Percentiles rank a stretch among this genome's conserved stretches.
Evolutionary conservation across 2,888 invertebrate species (phyloP).

Genomic region (Deilephila elpenor): DNA sequence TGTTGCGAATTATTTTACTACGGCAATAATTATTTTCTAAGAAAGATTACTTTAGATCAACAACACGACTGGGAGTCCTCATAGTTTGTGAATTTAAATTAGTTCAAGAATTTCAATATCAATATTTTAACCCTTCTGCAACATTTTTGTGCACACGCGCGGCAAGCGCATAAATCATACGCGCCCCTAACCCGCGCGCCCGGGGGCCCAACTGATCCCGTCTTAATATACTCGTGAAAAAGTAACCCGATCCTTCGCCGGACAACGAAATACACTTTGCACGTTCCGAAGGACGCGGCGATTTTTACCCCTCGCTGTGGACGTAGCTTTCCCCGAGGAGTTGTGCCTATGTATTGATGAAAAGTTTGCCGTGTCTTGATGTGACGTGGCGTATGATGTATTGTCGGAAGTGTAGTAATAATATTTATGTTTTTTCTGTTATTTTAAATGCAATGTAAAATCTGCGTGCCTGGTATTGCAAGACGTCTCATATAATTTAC

Average conservation of each 20-base stretch:
- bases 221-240: conserved; percentile 80
- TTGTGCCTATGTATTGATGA: conserved; percentile 10
- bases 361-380: neutral
- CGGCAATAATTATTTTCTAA: no score
- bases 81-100: no score
- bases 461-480: no score
- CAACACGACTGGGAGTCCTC: no score
- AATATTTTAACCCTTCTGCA: conserved; percentile 17
- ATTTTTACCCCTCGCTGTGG: conserved; percentile 21
- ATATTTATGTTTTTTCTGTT: neutral
- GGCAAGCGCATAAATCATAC: conserved; percentile 69
- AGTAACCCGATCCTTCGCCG: conserved; percentile 67
- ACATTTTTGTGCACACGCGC: conserved; percentile 28
- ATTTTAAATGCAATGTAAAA: no score
- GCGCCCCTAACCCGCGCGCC: conserved; percentile 51
- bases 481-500: no score
- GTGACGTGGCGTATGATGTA: neutral
- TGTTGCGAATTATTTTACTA: no score
- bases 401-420: neutral
- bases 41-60: no score
- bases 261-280: conserved; percentile 70
- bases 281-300: conserved; percentile 32
- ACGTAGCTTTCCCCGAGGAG: conserved; percentile 20
- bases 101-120: neutral
- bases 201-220: conserved; percentile 63